Percentiles rank a stretch among this genome's conserved stretches.
Evolutionary conservation across 2,888 invertebrate species (phyloP).

Genomic region (Drosophila formosana): DNA sequence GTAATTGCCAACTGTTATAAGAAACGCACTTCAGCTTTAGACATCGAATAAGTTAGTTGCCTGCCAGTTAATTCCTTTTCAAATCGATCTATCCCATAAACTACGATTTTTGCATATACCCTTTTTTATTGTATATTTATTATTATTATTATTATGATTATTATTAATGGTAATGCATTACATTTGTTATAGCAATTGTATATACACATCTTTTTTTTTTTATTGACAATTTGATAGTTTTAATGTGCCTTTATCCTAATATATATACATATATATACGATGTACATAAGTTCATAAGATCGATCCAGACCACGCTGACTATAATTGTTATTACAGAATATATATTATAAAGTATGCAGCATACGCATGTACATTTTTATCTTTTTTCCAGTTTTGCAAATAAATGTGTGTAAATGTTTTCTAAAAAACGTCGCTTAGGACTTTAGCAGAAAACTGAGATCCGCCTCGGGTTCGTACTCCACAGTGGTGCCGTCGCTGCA

Average conservation of each 20-base stretch:
- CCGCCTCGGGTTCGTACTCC: constrained; percentile 87
- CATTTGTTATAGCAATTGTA: constrained; percentile 39
- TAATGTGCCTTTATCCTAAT: constrained; percentile 12
- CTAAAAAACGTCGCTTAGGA: constrained; percentile 1
- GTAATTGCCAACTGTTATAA: constrained; percentile 46
- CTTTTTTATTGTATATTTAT: constrained; percentile 27
- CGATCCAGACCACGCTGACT: constrained; percentile 33
- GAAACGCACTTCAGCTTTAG: constrained; percentile 21
- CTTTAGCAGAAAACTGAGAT: constrained; percentile 87
- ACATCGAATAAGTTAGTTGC: constrained; percentile 42
- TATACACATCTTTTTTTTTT: constrained; percentile 20
- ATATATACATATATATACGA: constrained; percentile 2
- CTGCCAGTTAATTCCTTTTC: constrained; percentile 35
- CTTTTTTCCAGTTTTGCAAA: constrained; percentile 9
- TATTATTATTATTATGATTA: constrained; percentile 5
- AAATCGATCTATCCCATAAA: background rate
- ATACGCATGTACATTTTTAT: constrained; percentile 10
- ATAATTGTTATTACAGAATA: constrained; percentile 31
- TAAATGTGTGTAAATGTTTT: constrained; percentile 42
- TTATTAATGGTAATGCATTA: constrained; percentile 7
- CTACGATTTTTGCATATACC: constrained; percentile 5
- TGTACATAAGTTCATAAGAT: constrained; percentile 33
- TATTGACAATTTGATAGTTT: constrained; percentile 26
- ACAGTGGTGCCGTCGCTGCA: constrained; percentile 86
- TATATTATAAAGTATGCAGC: constrained; percentile 4